Conservation (phyloP, 2,797 vertebrate genomes). For the Sebastes umbrosus region DNA sequence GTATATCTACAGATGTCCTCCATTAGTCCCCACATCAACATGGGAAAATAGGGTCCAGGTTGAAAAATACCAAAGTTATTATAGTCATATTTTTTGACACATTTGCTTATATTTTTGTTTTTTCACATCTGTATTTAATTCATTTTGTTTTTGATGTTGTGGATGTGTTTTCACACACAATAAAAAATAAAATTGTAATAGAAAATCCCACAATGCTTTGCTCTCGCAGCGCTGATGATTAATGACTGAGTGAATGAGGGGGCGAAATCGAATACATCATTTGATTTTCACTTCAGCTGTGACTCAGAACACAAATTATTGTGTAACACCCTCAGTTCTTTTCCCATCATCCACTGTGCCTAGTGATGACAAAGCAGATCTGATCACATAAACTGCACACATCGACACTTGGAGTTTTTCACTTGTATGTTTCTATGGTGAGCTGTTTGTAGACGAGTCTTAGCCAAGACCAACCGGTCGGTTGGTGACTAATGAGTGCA, state of each 20-base stretch:
- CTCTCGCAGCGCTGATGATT: no score
- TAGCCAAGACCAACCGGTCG: neutral
- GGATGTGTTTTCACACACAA: no score
- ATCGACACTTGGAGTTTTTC: conserved; percentile 40
- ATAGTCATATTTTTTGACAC: no score
- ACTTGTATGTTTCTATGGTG: neutral
- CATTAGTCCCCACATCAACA: no score
- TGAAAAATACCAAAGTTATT: no score
- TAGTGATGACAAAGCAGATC: neutral
- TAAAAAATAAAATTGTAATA: no score
- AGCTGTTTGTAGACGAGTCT: conserved; percentile 9
- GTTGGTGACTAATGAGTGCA: conserved; percentile 50
- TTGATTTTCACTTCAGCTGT: conserved; percentile 11
- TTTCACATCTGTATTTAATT: no score
- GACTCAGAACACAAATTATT: conserved; percentile 16
- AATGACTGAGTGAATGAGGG: neutral
- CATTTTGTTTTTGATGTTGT: no score
- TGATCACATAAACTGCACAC: neutral
- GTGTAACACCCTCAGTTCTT: neutral
- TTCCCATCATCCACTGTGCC: conserved; percentile 27
- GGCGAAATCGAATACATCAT: neutral
- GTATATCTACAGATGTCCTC: no score
- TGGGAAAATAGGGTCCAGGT: no score
- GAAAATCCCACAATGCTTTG: no score
- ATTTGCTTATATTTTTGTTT: no score